Conservation (phyloP, 1,140 invertebrate genomes). For the Zaprionus africanus region DNA sequence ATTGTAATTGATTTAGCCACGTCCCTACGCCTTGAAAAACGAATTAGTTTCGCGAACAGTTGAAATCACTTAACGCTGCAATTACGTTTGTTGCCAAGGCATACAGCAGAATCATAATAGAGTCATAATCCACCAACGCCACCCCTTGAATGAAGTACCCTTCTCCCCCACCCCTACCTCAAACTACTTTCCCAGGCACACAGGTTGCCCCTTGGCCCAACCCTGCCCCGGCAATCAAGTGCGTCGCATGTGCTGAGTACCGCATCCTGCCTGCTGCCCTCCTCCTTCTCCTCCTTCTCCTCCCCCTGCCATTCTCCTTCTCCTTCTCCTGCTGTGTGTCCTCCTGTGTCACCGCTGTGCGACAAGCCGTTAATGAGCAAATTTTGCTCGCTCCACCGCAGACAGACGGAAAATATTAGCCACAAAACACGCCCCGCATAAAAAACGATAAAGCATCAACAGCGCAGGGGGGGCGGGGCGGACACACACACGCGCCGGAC, state of each 20-base stretch:
- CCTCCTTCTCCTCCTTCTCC: background rate
- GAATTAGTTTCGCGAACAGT: slow-evolving; percentile 31
- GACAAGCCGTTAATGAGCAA: slow-evolving; percentile 76
- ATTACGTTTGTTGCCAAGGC: slow-evolving; percentile 41
- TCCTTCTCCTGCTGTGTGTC: background rate
- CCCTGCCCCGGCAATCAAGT: slow-evolving; percentile 48
- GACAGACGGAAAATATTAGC: slow-evolving; percentile 77
- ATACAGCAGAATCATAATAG: slow-evolving; percentile 45
- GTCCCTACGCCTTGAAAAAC: background rate
- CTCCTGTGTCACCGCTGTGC: slow-evolving; percentile 34
- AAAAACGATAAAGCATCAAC: slow-evolving; percentile 53
- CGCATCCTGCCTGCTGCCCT: background rate
- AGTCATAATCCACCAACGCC: slow-evolving; percentile 51
- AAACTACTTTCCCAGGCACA: slow-evolving; percentile 52
- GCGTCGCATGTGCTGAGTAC: slow-evolving; percentile 59
- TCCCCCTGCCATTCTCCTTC: too few relatives aligned
- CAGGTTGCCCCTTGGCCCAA: slow-evolving; percentile 34
- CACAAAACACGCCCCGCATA: slow-evolving; percentile 78
- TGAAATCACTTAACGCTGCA: slow-evolving; percentile 42
- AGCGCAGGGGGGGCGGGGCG: background rate
- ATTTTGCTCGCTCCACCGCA: slow-evolving; percentile 62
- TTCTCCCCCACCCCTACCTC: slow-evolving; percentile 25
- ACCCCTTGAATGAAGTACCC: background rate
- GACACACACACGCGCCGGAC: slow-evolving; percentile 63
- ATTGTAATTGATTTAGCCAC: slow-evolving; percentile 2